These are phyloP conservation scores for Seira sanloemensis DNA, from an alignment of 2,888 invertebrate genomes.

Conservation along the genomic window DNA sequence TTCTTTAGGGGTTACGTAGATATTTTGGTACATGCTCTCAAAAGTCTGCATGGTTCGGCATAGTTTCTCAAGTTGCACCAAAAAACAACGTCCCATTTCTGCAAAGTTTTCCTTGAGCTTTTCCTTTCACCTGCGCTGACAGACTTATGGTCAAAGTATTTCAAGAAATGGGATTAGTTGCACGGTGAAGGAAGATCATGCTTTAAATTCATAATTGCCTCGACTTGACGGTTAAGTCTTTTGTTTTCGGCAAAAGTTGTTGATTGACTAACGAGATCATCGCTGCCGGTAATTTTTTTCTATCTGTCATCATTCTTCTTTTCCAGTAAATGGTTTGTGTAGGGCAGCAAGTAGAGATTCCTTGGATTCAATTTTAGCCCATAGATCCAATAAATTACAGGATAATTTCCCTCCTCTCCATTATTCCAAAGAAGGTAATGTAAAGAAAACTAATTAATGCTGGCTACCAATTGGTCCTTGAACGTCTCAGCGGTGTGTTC, in stretches of 20 bases:
- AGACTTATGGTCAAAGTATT: neutral
- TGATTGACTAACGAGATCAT: constrained; percentile 64
- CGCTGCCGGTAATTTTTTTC: constrained; percentile 61
- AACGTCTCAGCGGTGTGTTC: constrained; percentile 58
- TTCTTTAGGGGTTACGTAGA: too few species aligned
- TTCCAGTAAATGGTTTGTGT: neutral
- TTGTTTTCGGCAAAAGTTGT: constrained; percentile 35
- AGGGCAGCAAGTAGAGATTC: too few species aligned
- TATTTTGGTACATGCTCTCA: too few species aligned
- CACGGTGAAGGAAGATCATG: too few species aligned
- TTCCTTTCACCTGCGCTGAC: neutral
- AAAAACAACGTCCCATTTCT: too few species aligned
- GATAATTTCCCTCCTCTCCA: constrained; percentile 58
- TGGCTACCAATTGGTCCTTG: constrained; percentile 61
- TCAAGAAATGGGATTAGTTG: too few species aligned
- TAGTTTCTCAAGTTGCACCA: too few species aligned
- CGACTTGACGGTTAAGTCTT: neutral
- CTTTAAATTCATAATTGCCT: neutral
- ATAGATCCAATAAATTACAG: constrained; percentile 56
- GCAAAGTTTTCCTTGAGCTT: too few species aligned
- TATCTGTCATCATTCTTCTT: constrained; percentile 52
- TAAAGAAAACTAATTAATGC: constrained; percentile 66
- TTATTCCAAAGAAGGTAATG: constrained; percentile 62
- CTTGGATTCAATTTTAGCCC: neutral
- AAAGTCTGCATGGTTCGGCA: too few species aligned